These are phyloP conservation scores for Cosmia pyralina DNA, from an alignment of 2,888 invertebrate genomes.

Conservation along the genomic window DNA sequence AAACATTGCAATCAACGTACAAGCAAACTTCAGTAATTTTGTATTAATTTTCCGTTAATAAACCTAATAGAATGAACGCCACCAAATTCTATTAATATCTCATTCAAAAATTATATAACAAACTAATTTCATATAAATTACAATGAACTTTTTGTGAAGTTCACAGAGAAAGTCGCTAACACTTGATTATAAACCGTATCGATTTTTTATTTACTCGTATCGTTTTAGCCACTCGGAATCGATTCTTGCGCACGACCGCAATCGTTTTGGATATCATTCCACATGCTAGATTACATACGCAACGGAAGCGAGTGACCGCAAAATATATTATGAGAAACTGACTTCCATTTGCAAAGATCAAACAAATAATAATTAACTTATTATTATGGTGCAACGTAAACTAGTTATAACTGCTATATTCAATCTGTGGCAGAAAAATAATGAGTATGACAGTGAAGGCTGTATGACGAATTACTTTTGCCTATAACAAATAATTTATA, in stretches of 20 bases:
- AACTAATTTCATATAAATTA: conserved; percentile 74
- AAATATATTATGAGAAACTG: conserved; percentile 68
- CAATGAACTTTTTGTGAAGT: conserved; percentile 65
- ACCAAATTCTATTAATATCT: conserved; percentile 67
- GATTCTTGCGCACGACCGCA: conserved; percentile 79
- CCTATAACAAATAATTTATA: conserved; percentile 46
- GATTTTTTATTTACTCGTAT: conserved; percentile 80
- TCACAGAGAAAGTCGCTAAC: conserved; percentile 74
- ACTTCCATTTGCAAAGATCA: conserved; percentile 49
- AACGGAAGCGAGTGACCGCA: conserved; percentile 77
- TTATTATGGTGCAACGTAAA: conserved; percentile 40
- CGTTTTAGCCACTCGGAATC: conserved; percentile 76
- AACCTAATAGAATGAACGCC: conserved; percentile 40
- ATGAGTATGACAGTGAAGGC: conserved; percentile 55
- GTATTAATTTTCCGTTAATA: conserved; percentile 53
- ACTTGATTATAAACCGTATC: conserved; percentile 75
- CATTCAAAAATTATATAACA: conserved; percentile 67
- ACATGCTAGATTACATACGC: conserved; percentile 83
- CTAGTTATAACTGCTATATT: conserved; percentile 36
- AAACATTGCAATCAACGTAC: conserved; percentile 29
- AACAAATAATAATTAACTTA: conserved; percentile 52
- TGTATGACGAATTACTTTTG: conserved; percentile 63
- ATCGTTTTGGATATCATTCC: conserved; percentile 77
- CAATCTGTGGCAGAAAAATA: conserved; percentile 51
- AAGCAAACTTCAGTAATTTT: conserved; percentile 39